A percentile compares a stretch with the other conserved stretches of the same genome.
Conservation (phyloP, 2,797 vertebrate genomes). For the Microctenopoma lineatum region DNA sequence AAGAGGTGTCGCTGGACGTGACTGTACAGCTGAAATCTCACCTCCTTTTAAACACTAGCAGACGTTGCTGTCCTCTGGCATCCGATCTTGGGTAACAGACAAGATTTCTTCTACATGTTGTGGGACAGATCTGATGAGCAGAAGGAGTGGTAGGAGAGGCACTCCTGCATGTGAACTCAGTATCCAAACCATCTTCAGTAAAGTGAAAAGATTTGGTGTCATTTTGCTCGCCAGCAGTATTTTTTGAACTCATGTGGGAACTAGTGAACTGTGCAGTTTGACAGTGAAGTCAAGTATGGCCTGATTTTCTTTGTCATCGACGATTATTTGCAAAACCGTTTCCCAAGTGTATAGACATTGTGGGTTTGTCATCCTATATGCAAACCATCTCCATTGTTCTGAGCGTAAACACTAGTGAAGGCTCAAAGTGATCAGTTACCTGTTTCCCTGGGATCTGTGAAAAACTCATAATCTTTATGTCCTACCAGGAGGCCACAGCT, state of each 20-base stretch:
- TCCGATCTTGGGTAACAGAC: slow-evolving; percentile 31
- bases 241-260: slow-evolving; percentile 18
- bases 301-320: slow-evolving; percentile 27
- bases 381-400: slow-evolving; percentile 45
- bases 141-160: slow-evolving; percentile 26
- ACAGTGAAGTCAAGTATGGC: slow-evolving; percentile 46
- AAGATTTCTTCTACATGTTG: slow-evolving; percentile 37
- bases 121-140: slow-evolving; percentile 8
- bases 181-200: slow-evolving; percentile 47
- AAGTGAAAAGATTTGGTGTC: slow-evolving; percentile 28
- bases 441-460: slow-evolving; percentile 25
- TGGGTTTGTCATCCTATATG: slow-evolving; percentile 52
- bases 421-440: background rate
- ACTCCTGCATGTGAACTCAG: slow-evolving; percentile 23
- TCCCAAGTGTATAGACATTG: slow-evolving; percentile 19
- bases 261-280: slow-evolving; percentile 26
- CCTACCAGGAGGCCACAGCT: slow-evolving; percentile 2
- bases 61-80: slow-evolving; percentile 27
- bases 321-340: slow-evolving; percentile 35
- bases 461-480: too few species aligned
- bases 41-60: slow-evolving; percentile 50
- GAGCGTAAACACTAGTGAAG: slow-evolving; percentile 14
- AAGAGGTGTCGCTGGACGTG: slow-evolving; percentile 96
- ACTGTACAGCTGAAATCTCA: slow-evolving; percentile 31
- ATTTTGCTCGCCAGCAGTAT: slow-evolving; percentile 18